Evolutionary conservation across 2,888 invertebrate species (phyloP), one percentile per base, ranked within the genome.

Genomic region (Diogma glabrata): DNA sequence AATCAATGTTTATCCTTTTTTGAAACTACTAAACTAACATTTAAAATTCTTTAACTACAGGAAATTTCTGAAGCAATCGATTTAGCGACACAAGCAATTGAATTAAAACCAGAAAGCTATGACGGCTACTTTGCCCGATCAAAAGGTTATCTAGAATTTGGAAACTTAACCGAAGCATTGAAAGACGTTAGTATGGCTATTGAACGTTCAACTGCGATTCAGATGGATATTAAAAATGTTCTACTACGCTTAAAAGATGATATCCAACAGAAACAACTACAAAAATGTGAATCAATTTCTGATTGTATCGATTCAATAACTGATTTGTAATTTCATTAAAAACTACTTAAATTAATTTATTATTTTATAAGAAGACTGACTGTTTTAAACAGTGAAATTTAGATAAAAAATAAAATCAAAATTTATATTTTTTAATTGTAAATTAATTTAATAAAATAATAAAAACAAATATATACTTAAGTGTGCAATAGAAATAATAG

Each of bases 91-190:
- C 84, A 90, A 64, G 93, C 91, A 0, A 78, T 93, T 28, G 79
- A 81, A 47, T 75, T 90, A 54, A 87, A 88, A 57, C 85, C 90
- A 2, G 82, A 85, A 64, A 92, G 91, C 3, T 94, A 89, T 64
- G 94, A 94, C 71, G 93, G 93, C 5, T 91, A 83, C 60, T 94
- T 93, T 68, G 92, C 93, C 4, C 77, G 92, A 65, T 85, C 93
- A 0, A 83, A 93, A 63, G 93, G 92, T 7, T 81, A 84, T 55
- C 75, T 91, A 55, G 90, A 92, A 52, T 73, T 83, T 50, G 81
- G 80, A 66, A 80, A 81, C 57, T 72, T 81, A 4, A 77, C 82
- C 22, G 84, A 87, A 57, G 91, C 93, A 0, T 71, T 92, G 17
- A 76, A 79, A 2, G 93, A 94, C 65, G 83, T 92, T 10, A 78